Evolutionary conservation across 2,113 vertebrate species (phyloP).

Genomic region (Heterochromis multidens): DNA sequence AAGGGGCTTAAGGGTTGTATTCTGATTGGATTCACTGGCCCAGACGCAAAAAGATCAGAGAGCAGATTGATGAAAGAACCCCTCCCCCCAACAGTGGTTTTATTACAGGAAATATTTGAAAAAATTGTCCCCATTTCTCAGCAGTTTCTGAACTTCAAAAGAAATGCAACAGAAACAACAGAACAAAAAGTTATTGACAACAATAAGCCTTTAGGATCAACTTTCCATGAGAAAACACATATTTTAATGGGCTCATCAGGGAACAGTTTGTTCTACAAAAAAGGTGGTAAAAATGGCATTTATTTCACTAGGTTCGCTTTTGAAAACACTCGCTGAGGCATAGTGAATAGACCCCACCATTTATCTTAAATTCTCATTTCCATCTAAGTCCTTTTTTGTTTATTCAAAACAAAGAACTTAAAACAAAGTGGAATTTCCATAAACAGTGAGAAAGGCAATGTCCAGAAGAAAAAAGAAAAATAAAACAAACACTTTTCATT

Average conservation of each 20-base stretch:
- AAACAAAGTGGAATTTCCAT: conserved; percentile 58
- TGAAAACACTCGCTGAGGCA: conserved; percentile 45
- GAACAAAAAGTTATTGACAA: conserved; percentile 27
- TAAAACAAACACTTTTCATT: conserved; percentile 8
- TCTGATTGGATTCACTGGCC: conserved; percentile 69
- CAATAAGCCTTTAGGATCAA: neutral
- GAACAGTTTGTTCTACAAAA: conserved; percentile 46
- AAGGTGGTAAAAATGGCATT: conserved; percentile 26
- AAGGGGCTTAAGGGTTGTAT: conserved; percentile 62
- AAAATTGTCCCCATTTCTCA: conserved; percentile 28
- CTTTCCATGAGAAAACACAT: conserved; percentile 33
- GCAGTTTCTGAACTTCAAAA: conserved; percentile 42
- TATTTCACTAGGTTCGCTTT: conserved; percentile 27
- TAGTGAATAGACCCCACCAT: neutral
- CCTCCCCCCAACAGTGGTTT: conserved; percentile 5
- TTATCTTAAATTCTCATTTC: conserved; percentile 57
- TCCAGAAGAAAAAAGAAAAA: neutral
- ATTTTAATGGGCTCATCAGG: conserved; percentile 47
- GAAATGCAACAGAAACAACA: neutral
- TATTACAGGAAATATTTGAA: conserved; percentile 23
- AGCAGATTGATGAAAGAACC: conserved; percentile 60
- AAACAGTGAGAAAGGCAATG: conserved; percentile 12
- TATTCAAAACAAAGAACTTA: conserved; percentile 52
- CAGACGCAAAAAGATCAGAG: conserved; percentile 60
- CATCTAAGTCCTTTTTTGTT: conserved; percentile 38